Base-by-base conservation (phyloP, 1,140 invertebrate species). In the Asbolus verrucosus region DNA sequence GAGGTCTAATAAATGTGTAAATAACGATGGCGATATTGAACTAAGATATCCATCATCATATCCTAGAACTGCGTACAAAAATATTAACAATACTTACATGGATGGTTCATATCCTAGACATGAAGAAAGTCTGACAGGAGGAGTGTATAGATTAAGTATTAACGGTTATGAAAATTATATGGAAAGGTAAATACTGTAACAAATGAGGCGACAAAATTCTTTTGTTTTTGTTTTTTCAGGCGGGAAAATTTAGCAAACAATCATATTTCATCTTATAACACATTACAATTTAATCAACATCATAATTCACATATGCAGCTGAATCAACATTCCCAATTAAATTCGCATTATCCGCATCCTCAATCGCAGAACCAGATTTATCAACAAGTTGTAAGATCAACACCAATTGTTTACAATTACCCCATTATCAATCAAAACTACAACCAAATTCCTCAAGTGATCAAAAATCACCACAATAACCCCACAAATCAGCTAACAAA, bases 111-210 rank as follows among this genome's bases (percentile, higher is more conserved):
- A 50, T 27, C 31, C 63, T 4, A 74, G 65, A 66, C 61, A 67
- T 11, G 74, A 77, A 38, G 78, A 79, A 65, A 33, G 16, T 30
- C 60, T 78, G 43, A 72, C 68, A 33, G 65, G 69, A 5, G 72
- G 75, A 6, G 73, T 78, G 65, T 79, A 76, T 60, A 67, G 72
- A 39, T 61, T 77, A 6, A 78, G 76, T 62, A 33, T 77, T 46
- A 76, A 77, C 70, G 77, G 77, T 30, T 77, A 75, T 46, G 76
- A 70, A 36, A 73, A 72, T 30, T 79, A 77, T 69, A 74, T 79
- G 30, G 78, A 79, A 71, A 71, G 78, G 76, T 76, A 59, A 65
- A 8, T 16, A 27, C 24, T 3, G 24, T 27, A 60, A 33, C n/a
- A 21, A 30, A 24, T 16, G 1, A 15, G 15, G 14, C 21, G 16